Evolutionary conservation across 1,140 invertebrate species (phyloP).

Genomic region (Bathynomus jamesi): DNA sequence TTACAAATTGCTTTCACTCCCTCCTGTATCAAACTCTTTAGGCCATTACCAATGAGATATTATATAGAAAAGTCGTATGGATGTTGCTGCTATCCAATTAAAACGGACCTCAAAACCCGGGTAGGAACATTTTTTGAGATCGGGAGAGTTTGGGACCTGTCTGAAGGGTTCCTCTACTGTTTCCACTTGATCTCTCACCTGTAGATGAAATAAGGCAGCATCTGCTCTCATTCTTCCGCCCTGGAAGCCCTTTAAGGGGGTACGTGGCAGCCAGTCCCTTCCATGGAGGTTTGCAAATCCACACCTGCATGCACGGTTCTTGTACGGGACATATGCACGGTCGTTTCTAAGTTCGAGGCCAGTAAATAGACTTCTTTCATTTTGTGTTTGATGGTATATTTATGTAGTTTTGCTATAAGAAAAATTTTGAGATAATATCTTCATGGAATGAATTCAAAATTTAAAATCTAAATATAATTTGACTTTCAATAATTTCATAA

Average conservation of each 20-base stretch:
- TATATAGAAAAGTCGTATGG: too few relatives aligned
- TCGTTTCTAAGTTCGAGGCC: background rate
- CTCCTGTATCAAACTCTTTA: too few relatives aligned
- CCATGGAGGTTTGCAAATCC: background rate
- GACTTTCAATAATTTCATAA: background rate
- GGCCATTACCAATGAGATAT: too few relatives aligned
- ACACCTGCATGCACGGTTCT: background rate
- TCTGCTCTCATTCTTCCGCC: background rate
- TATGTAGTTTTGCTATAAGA: background rate
- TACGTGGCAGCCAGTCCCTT: background rate
- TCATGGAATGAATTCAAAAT: background rate
- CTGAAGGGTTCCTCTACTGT: too few relatives aligned
- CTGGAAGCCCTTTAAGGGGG: background rate
- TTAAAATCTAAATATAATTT: background rate
- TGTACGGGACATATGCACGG: background rate
- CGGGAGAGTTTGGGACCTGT: too few relatives aligned
- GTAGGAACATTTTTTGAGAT: too few relatives aligned
- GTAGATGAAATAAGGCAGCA: background rate
- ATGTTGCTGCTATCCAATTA: too few relatives aligned
- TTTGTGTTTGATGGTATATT: background rate
- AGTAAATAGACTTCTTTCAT: background rate
- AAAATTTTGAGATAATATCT: background rate
- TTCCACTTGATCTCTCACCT: conserved; percentile 1
- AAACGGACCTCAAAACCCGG: too few relatives aligned
- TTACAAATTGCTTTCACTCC: too few relatives aligned